phyloP scores from a whole-genome alignment of 2,888 invertebrate genomes.

The Lasioglossum marginatum region DNA sequence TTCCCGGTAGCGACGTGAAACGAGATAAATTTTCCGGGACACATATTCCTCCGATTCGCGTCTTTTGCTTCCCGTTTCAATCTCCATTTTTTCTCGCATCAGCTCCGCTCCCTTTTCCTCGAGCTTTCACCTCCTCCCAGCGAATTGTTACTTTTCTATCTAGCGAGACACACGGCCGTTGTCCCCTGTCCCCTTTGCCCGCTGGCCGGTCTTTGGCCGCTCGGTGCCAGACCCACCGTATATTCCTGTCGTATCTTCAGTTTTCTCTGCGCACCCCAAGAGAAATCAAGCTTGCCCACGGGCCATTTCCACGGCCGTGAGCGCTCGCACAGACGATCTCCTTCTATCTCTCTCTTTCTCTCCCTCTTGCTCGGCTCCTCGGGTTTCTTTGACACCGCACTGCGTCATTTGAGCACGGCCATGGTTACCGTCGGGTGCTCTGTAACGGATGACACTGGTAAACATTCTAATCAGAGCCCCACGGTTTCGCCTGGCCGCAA shows the following conservation, averaged over 20 bases:
- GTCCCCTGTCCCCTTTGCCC: slow-evolving; percentile 1
- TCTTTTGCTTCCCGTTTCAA: slow-evolving; percentile 9
- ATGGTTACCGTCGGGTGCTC: slow-evolving; percentile 36
- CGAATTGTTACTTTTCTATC: slow-evolving; percentile 36
- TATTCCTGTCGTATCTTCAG: slow-evolving; percentile 41
- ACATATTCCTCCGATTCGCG: background rate
- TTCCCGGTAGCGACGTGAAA: background rate
- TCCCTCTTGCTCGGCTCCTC: slow-evolving; percentile 49
- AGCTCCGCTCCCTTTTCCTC: background rate
- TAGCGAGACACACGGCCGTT: slow-evolving; percentile 8
- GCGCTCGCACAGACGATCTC: slow-evolving; percentile 63
- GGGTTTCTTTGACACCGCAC: slow-evolving; percentile 68
- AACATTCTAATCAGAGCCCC: slow-evolving; percentile 62
- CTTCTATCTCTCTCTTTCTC: background rate
- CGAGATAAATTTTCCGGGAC: background rate
- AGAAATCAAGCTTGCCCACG: slow-evolving; percentile 75
- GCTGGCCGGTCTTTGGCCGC: background rate
- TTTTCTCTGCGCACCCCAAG: slow-evolving; percentile 68
- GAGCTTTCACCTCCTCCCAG: slow-evolving; percentile 11
- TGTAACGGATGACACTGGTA: slow-evolving; percentile 55
- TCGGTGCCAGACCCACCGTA: slow-evolving; percentile 15
- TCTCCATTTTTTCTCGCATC: slow-evolving; percentile 9
- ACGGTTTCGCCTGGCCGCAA: slow-evolving; percentile 12
- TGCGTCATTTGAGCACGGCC: slow-evolving; percentile 57
- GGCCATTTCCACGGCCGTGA: slow-evolving; percentile 56